Base-by-base conservation (phyloP, 1,140 invertebrate genomes). In the Tribolium madens region DNA sequence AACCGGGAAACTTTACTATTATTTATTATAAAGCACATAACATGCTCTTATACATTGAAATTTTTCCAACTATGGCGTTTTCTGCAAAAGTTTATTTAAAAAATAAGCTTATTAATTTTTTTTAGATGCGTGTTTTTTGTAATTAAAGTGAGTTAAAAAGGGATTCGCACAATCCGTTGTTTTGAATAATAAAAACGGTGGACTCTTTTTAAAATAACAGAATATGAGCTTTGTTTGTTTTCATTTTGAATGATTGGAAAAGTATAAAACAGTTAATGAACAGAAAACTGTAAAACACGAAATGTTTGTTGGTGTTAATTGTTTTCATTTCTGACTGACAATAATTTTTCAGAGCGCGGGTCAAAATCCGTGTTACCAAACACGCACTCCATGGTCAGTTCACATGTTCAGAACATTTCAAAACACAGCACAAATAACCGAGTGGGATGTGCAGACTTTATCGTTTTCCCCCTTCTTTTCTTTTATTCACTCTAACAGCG, bases 351-450 rank as follows among this genome's bases (percentile, higher is more conserved):
- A 50, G 48, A 13, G 5, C 17, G 53, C 10, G 6, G 57, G 13
- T n/a, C 13, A 12, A 33, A 64, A 64, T 64, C 57, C 14, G 57
- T 64, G 57, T 64, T 33, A 10, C 21, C 57, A 64, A 64, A 64
- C 57, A 64, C 57, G 57, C 21, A 64, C 57, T 64, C 26, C 21
- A 33, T 33, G 26, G 57, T 33, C 57, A 64, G 26, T 64, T 64
- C 57, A 64, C 21, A 64, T 64, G 26, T 64, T 64, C 57, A 13
- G 57, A 64, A 33, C 57, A 64, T 64, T 64, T 64, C 57, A 31
- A 64, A 64, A 64, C 57, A 64, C 57, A 33, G 57, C 26, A 33
- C 57, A 64, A 64, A 64, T 64, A 64, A 64, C 57, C 26, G 57
- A 64, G 57, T 64, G 57, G 57, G 57, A 64, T 64, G 57, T 64